Evolutionary conservation across 2,888 invertebrate species (phyloP).

Genomic region (Dynastes hyllus): DNA sequence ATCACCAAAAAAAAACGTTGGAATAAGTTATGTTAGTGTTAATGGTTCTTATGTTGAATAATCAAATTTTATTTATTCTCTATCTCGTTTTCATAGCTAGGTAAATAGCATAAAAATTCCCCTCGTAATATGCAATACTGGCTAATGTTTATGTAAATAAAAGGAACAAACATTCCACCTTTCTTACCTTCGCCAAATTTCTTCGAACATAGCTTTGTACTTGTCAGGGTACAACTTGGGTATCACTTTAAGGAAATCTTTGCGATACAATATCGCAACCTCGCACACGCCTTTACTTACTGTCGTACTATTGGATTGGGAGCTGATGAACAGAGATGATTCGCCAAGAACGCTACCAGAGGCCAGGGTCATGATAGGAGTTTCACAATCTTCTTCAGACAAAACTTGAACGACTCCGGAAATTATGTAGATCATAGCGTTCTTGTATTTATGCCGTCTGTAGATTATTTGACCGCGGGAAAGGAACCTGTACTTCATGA

Average conservation of each 20-base stretch:
- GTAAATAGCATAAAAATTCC: too few species aligned
- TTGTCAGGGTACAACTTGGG: conserved; percentile 54
- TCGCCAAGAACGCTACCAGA: conserved; percentile 60
- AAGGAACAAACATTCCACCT: not conserved
- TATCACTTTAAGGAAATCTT: conserved; percentile 55
- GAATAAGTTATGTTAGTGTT: too few species aligned
- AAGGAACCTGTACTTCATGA: conserved; percentile 55
- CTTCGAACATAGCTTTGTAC: conserved; percentile 40
- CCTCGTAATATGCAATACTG: too few species aligned
- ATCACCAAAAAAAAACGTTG: too few species aligned
- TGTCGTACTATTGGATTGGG: conserved; percentile 56
- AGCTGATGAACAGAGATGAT: conserved; percentile 52
- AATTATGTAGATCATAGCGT: conserved; percentile 58
- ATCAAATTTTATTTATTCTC: too few species aligned
- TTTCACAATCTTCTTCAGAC: conserved; percentile 61
- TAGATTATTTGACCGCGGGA: conserved; percentile 58
- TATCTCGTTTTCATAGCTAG: too few species aligned
- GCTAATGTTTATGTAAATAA: not conserved
- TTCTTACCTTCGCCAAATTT: conserved; percentile 17
- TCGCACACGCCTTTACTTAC: conserved; percentile 58
- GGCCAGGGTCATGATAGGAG: conserved; percentile 58
- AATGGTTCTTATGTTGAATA: too few species aligned
- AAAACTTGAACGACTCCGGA: conserved; percentile 58
- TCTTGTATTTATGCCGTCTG: conserved; percentile 52
- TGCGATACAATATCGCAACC: conserved; percentile 54